phyloP scores from a whole-genome alignment of 2,113 vertebrate species.

The Hepsetus odoe region DNA sequence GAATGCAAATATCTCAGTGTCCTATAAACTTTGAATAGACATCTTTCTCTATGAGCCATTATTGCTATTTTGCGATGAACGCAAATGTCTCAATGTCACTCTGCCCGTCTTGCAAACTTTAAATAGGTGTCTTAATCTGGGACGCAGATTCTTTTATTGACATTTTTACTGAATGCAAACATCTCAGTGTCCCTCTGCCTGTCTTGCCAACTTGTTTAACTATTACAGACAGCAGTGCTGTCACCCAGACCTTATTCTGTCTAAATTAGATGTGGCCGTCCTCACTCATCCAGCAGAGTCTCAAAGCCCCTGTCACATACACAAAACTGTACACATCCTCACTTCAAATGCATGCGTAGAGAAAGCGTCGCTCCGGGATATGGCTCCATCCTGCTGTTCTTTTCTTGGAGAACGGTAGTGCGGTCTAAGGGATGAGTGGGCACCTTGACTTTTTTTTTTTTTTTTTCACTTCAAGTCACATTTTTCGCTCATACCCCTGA shows the following conservation, averaged over 20 bases:
- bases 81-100: too few relatives aligned
- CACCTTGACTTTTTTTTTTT: neutral
- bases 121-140: too few relatives aligned
- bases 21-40: too few relatives aligned
- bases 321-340: neutral
- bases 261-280: slow-evolving; percentile 3
- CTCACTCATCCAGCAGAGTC: neutral
- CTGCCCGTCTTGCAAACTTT: too few relatives aligned
- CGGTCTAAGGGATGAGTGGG: slow-evolving; percentile 5
- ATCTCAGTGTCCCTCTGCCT: neutral
- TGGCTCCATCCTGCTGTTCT: neutral
- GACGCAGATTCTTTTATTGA: too few relatives aligned
- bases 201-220: slow-evolving; percentile 15
- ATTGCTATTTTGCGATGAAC: too few relatives aligned
- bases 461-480: neutral
- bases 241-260: slow-evolving; percentile 21
- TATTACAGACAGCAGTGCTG: slow-evolving; percentile 26
- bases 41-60: too few relatives aligned
- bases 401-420: slow-evolving; percentile 4
- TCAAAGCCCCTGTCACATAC: neutral
- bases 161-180: too few relatives aligned
- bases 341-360: neutral
- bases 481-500: neutral
- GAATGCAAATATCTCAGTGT: too few relatives aligned
- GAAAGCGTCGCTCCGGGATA: neutral